Evolutionary conservation across 2,888 invertebrate genomes (phyloP), one percentile per base, ranked within the genome.

Genomic region (Argyresthia albistria): DNA sequence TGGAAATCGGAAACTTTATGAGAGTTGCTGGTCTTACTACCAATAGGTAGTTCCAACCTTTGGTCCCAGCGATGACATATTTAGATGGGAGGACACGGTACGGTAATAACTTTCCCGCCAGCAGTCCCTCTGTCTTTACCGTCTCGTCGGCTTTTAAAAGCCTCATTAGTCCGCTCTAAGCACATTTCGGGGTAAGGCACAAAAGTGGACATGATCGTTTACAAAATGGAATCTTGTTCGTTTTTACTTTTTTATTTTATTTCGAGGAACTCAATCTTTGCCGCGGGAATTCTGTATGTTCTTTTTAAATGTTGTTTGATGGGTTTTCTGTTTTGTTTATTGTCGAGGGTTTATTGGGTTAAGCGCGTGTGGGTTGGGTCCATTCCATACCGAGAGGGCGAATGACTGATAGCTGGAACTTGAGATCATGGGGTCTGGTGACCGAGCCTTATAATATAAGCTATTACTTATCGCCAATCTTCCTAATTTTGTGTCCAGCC

Each of bases 181-280:
- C 14, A 45, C 45, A 35, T 47, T 16, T 35, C 47, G 42, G 47
- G 36, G 12, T 35, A 11, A 8, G 35, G 35, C 36, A 46, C 46
- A 46, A 47, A 47, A 12, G 10, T 47, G 36, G 53, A 43, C 10
- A 25, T 65, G 73, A 75, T 76, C 77, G 66, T 79, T 82, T 76
- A 80, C 77, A 75, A 75, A 76, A 69, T 69, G 71, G 66, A 69
- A 64, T 11, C 8, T 25, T 45, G 7, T 45, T 69, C 62, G 52
- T 64, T 69, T 73, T 79, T 77, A 6, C 25, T 25, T 25, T 25
- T 25, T 25, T 25, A 25, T 79, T 80, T 78, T 70, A 66, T 69
- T 70, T 70, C 74, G 69, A 66, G 68, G 67, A 69, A 62, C 69
- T 67, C 80, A 81, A 80, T 80, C 80, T 36, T 35, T 52, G 45